Evolutionary conservation across 2,888 invertebrate genomes (phyloP).

Genomic region (Dolichopus griseipennis): DNA sequence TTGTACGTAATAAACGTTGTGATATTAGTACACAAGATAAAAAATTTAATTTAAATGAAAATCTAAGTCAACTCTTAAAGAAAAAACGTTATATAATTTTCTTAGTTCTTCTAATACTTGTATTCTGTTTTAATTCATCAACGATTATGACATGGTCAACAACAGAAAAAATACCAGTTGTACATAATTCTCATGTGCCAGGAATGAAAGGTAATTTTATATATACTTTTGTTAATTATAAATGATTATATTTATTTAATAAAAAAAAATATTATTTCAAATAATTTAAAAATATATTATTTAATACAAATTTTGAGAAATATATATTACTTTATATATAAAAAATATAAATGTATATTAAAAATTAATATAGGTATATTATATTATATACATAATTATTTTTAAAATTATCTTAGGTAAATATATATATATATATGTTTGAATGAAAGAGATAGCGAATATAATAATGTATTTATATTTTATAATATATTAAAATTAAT

Average conservation of each 20-base stretch:
- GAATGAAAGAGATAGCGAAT: too few species aligned
- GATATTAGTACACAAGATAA: slow-evolving; percentile 12
- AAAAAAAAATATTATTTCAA: not conserved
- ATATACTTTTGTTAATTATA: not conserved
- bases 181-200: slow-evolving; percentile 36
- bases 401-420: too few species aligned
- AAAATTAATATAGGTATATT: too few species aligned
- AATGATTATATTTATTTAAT: not conserved
- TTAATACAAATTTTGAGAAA: not conserved
- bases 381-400: too few species aligned
- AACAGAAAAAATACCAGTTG: slow-evolving; percentile 30
- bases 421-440: too few species aligned
- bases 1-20: slow-evolving; percentile 18
- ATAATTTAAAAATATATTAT: not conserved
- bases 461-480: too few species aligned
- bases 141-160: slow-evolving; percentile 26
- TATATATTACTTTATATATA: too few species aligned
- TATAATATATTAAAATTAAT: too few species aligned
- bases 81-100: slow-evolving; percentile 21
- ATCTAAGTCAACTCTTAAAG: slow-evolving; percentile 17
- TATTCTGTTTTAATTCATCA: slow-evolving; percentile 31
- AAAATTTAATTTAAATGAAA: slow-evolving; percentile 7
- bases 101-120: slow-evolving; percentile 26
- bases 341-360: not conserved
- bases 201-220: slow-evolving; percentile 36